phyloP scores from a whole-genome alignment of 2,113 vertebrate species.

The Pteronura brasiliensis region DNA sequence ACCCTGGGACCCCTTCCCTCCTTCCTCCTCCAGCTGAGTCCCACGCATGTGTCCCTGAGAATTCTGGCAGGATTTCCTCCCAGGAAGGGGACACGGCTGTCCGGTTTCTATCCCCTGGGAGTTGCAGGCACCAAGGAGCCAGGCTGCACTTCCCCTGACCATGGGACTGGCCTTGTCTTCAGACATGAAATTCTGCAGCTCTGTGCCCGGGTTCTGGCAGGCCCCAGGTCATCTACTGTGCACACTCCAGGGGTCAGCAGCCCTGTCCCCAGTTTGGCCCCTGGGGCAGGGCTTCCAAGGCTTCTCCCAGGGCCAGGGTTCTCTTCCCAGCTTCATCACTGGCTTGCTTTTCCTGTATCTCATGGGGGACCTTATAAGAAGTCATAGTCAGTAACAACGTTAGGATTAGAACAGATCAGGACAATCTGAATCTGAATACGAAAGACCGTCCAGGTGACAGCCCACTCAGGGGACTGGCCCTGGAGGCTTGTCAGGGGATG shows the following conservation, averaged over 20 bases:
- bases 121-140: neutral
- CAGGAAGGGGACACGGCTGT: slow-evolving; percentile 34
- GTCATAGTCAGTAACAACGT: neutral
- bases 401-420: neutral
- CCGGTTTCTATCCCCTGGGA: slow-evolving; percentile 9
- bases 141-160: neutral
- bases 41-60: slow-evolving; percentile 31
- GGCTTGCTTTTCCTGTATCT: neutral
- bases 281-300: neutral
- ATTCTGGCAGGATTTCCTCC: slow-evolving; percentile 68
- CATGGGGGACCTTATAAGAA: neutral
- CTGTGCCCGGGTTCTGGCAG: neutral
- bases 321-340: neutral
- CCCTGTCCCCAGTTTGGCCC: neutral
- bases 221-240: neutral
- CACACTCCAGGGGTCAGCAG: neutral
- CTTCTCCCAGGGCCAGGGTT: neutral
- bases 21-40: neutral
- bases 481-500: neutral
- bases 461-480: neutral
- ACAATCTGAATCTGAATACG: neutral
- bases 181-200: neutral
- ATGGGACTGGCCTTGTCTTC: neutral
- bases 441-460: neutral
- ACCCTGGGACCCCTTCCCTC: neutral